Conservation (phyloP, 2,888 invertebrate genomes). For the Nemotelus pantherinus region DNA sequence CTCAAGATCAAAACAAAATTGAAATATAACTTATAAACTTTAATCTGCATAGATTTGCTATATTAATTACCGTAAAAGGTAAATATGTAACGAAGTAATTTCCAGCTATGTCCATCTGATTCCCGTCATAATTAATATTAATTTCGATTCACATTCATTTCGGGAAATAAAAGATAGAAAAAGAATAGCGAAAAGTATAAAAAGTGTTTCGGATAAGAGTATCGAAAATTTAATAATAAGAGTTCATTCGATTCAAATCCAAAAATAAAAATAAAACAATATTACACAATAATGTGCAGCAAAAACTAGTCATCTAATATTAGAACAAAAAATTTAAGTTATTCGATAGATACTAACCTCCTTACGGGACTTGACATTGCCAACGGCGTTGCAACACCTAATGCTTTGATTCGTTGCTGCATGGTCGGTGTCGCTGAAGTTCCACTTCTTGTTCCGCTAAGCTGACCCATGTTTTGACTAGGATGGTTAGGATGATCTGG, state of each 20-base stretch:
- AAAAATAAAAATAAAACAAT: conserved; percentile 44
- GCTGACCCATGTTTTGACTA: conserved; percentile 59
- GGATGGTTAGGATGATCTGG: conserved; percentile 68
- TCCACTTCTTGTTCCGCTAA: conserved; percentile 67
- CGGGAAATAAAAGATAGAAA: conserved; percentile 49
- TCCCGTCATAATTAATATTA: conserved; percentile 48
- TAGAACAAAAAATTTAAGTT: too few relatives aligned
- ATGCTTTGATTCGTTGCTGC: conserved; percentile 89
- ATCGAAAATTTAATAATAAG: too few relatives aligned
- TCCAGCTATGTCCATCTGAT: conserved; percentile 63
- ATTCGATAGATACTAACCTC: conserved; percentile 71
- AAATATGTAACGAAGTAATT: conserved; percentile 55
- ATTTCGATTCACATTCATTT: conserved; percentile 31
- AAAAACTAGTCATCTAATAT: too few relatives aligned
- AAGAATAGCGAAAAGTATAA: conserved; percentile 42
- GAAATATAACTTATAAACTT: conserved; percentile 28
- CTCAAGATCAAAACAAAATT: conserved; percentile 40
- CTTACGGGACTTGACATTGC: conserved; percentile 88
- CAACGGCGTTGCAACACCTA: conserved; percentile 89
- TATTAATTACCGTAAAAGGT: conserved; percentile 55
- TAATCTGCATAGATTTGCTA: conserved; percentile 18
- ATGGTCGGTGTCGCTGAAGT: conserved; percentile 79
- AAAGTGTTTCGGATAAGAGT: conserved; percentile 35
- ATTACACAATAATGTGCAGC: conserved; percentile 43
- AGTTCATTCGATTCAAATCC: too few relatives aligned